A percentile compares a stretch with the other conserved stretches of the same genome.
Evolutionary conservation across 2,797 vertebrate species (phyloP).

Genomic region (Melanitta fusca): DNA sequence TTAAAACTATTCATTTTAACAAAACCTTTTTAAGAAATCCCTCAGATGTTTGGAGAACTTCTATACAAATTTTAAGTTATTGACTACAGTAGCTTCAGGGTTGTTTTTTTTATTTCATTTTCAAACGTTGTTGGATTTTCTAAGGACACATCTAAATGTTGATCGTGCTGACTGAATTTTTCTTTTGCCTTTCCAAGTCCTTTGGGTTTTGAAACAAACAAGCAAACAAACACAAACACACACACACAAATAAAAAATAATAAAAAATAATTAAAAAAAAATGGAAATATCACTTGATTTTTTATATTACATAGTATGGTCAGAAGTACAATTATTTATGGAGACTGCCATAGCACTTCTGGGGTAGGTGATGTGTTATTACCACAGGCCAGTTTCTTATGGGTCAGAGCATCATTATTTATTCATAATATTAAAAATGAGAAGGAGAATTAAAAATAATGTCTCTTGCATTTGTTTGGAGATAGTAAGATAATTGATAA

Average conservation of each 20-base stretch:
- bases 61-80: constrained; percentile 36
- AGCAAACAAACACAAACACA: background rate
- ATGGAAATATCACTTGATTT: background rate
- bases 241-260: too few species aligned
- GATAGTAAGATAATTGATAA: background rate
- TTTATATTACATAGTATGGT: background rate
- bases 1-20: constrained; percentile 56
- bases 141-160: constrained; percentile 50
- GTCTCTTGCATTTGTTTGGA: background rate
- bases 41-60: constrained; percentile 40
- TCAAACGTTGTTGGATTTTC: constrained; percentile 6
- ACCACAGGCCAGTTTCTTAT: background rate
- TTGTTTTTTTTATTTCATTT: background rate
- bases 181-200: background rate
- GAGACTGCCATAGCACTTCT: background rate
- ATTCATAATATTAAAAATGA: background rate
- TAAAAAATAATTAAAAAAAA: too few species aligned
- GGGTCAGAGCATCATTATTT: background rate
- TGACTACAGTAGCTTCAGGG: background rate
- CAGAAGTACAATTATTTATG: background rate
- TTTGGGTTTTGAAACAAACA: background rate
- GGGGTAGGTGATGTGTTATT: background rate
- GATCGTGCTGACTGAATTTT: constrained; percentile 47
- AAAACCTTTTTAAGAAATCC: constrained; percentile 31
- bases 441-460: background rate